Percentiles rank a stretch among this genome's conserved stretches.
These are phyloP conservation scores for Pteria penguin DNA, from an alignment of 2,888 invertebrate species.

Conservation along the genomic window DNA sequence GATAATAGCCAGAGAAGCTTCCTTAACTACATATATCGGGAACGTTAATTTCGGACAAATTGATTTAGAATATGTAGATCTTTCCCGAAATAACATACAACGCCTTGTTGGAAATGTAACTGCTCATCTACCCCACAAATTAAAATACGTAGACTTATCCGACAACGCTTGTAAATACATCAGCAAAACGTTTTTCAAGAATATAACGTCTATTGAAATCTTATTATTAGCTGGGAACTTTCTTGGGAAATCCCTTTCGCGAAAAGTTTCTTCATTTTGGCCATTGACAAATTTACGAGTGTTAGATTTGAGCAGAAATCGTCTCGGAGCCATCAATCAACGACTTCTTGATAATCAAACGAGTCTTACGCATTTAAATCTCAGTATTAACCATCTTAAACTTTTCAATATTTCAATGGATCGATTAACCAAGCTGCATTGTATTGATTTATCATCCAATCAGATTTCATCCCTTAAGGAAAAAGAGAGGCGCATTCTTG, in stretches of 20 bases:
- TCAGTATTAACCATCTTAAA: conserved; percentile 2
- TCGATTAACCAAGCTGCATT: neutral
- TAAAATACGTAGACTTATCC: neutral
- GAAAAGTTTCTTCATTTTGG: neutral
- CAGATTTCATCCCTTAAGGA: neutral
- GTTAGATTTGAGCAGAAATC: neutral
- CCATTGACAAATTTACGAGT: neutral
- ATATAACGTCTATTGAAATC: neutral
- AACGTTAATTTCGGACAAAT: neutral
- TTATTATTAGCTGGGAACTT: neutral
- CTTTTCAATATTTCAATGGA: neutral
- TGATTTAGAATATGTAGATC: neutral
- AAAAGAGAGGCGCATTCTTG: neutral
- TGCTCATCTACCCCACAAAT: neutral
- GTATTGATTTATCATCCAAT: neutral
- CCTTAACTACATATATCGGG: neutral
- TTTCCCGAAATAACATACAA: neutral
- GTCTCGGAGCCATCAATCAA: neutral
- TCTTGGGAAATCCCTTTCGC: neutral
- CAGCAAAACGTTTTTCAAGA: neutral
- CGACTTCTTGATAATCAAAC: neutral
- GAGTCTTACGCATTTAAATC: neutral
- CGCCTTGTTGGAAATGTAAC: neutral
- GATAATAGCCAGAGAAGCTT: neutral
- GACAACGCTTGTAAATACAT: neutral